Evolutionary conservation across 2,888 invertebrate genomes (phyloP), one percentile per base, ranked within the genome.

Genomic region (Drosophila algonquin): DNA sequence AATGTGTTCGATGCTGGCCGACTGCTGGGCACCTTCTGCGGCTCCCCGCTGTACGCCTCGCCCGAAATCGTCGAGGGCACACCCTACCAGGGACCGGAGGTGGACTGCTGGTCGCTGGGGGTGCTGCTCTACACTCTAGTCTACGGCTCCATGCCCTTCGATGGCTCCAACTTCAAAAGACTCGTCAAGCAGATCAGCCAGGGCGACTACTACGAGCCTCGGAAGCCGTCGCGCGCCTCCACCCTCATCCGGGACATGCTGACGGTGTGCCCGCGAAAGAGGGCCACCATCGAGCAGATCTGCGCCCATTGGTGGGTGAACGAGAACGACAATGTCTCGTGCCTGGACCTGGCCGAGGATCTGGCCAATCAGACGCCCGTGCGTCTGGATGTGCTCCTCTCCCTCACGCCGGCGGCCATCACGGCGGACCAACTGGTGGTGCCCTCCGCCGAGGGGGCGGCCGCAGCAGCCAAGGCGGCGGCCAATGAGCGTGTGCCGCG

Each of bases 71-170:
- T 99, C 46, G 97, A 97, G 93, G 98, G 99, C 74, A 97, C 97
- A 9, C 98, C 98, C 0, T 99, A 99, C 91, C 96, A 96, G 90
- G 99, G 99, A 7, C 99, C 99, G 4, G 99, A 99, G 94, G 98
- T 96, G 57, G 96, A 96, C 90, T 96, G 96, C 91, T 96, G 96
- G 99, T 99, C 99, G 27, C 93, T 99, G 73, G 99, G 99, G 62
- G 99, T 99, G 55, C 94, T 99, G 54, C 94, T 99, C 10, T 99
- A 99, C 92, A 99, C 99, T 53, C 94, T 99, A 90, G 99, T 99
- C 79, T 99, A 99, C 92, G 99, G 99, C 83, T 98, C 99, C 77
- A 99, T 99, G 99, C 99, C 97, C 60, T 99, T 99, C 92, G 99
- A 99, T 93, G 99, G 99, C 72, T 97, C 98, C 75, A 98, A 99